Base-by-base conservation (phyloP, 2,113 vertebrate genomes). In the Cyphomyrus discorhynchus region DNA sequence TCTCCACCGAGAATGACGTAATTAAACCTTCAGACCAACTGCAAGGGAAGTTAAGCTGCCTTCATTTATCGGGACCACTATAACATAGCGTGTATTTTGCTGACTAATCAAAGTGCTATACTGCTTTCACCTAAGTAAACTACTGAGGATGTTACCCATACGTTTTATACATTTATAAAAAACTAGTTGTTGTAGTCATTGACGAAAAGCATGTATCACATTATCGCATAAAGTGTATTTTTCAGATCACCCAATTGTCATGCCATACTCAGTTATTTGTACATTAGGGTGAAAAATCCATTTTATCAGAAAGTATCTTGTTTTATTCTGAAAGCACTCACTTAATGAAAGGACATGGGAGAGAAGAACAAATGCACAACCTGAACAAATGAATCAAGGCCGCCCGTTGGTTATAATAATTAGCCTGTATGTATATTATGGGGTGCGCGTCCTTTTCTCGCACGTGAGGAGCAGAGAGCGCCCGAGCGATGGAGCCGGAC, bases 21-120 rank as follows among this genome's bases (percentile, higher is more conserved):
- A 89, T 89, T 35, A 83, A 42, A 83, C 74, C 88, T 84, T 89
- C 21, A 49, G 77, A 56, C 74, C 70, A 83, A 52, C 88, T 88
- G 88, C 88, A 82, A 50, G 50, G 88, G 50, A 53, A 53, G 77
- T 52, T 2, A 11, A 17, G 27, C 50, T 42, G 19, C 94, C 35
- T 31, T 13, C 74, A 52, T 50, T 82, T 47, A 80, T 27, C 74
- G 9, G 31, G 50, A 47, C 84, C 84, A 15, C 84, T 35, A 13
- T 53, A 53, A 87, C 45, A 45, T 46, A 46, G 45, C 17, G 45
- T 47, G 82, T 19, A 47, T 84, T 84, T 46, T 47, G 82, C 82
- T 84, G 85, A 86, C 85, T 52, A 27, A 50, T 52, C 49, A 49
- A 31, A 10, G 49, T 47, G 49, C 42, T 27, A n/a, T 19, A 86